These are phyloP conservation scores for Oryzias woworae DNA, from an alignment of 2,113 vertebrate genomes.

Conservation along the genomic window DNA sequence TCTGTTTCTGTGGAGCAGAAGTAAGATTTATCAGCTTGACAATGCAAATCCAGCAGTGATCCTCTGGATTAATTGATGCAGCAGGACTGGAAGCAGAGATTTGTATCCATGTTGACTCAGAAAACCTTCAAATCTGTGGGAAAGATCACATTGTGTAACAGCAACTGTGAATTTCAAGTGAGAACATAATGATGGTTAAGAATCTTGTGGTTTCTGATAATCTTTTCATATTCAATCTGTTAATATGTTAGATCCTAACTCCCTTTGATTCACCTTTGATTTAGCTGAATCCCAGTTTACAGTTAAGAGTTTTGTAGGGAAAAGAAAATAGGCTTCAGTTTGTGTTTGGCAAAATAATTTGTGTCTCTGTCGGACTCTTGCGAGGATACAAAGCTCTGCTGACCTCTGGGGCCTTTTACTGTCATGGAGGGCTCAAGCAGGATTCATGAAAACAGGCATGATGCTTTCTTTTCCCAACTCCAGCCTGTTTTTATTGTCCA, in stretches of 20 bases:
- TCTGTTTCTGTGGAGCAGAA: constrained; percentile 40
- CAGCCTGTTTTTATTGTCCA: background rate
- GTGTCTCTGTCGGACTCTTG: constrained; percentile 1
- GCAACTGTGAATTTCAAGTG: constrained; percentile 34
- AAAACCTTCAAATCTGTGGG: constrained; percentile 56
- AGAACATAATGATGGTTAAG: constrained; percentile 31
- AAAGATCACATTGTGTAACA: constrained; percentile 54
- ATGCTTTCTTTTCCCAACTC: constrained; percentile 7
- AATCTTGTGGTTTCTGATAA: background rate
- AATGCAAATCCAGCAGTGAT: constrained; percentile 66
- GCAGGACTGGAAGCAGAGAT: constrained; percentile 52
- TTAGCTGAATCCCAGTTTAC: too few relatives aligned
- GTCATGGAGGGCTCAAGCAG: constrained; percentile 19
- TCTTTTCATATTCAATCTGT: too few relatives aligned
- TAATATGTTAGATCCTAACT: too few relatives aligned
- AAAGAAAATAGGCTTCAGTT: too few relatives aligned
- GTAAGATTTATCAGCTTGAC: constrained; percentile 51
- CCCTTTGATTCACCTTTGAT: too few relatives aligned
- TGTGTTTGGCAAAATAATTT: constrained; percentile 5
- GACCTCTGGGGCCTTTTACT: constrained; percentile 33
- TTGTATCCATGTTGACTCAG: constrained; percentile 56
- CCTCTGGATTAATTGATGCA: constrained; percentile 44
- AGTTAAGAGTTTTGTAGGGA: too few relatives aligned
- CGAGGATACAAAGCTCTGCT: constrained; percentile 8
- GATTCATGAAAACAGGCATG: constrained; percentile 28